Percentiles rank a stretch among this genome's conserved stretches.
Conservation (phyloP, 2,888 invertebrate species). For the Cinara cedri region DNA sequence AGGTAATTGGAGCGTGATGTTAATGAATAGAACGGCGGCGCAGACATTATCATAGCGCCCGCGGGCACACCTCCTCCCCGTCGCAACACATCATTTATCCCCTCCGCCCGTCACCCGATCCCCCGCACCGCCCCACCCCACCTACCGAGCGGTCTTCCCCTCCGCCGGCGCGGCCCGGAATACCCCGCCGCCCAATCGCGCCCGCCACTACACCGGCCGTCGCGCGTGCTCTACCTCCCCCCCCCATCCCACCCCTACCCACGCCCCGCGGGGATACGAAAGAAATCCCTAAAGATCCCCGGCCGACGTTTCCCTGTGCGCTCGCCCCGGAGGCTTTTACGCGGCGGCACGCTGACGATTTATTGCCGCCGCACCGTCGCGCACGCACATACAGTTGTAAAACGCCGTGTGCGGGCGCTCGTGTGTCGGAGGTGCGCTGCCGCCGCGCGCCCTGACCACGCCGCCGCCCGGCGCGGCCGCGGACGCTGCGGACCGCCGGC, state of each 20-base stretch:
- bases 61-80: no score
- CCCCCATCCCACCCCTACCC: not conserved
- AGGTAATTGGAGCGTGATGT: slow-evolving; percentile 50
- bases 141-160: not conserved
- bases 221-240: no score
- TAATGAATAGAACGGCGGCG: slow-evolving; percentile 46
- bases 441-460: not conserved
- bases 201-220: no score
- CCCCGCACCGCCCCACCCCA: not conserved
- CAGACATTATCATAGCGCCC: slow-evolving; percentile 41
- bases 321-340: slow-evolving; percentile 19
- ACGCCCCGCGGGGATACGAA: slow-evolving; percentile 18
- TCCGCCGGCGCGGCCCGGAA: not conserved
- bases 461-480: not conserved
- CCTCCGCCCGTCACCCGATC: no score
- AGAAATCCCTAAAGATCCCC: slow-evolving; percentile 48
- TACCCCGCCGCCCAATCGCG: not conserved
- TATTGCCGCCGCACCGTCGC: slow-evolving; percentile 20
- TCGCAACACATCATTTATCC: not conserved
- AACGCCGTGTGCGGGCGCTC: not conserved
- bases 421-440: not conserved
- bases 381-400: not conserved
- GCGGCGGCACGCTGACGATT: slow-evolving; percentile 14
- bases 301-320: not conserved
- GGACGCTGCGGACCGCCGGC: not conserved